Evolutionary conservation across 2,797 vertebrate genomes (phyloP).

Genomic region (Lindbergichthys nudifrons): DNA sequence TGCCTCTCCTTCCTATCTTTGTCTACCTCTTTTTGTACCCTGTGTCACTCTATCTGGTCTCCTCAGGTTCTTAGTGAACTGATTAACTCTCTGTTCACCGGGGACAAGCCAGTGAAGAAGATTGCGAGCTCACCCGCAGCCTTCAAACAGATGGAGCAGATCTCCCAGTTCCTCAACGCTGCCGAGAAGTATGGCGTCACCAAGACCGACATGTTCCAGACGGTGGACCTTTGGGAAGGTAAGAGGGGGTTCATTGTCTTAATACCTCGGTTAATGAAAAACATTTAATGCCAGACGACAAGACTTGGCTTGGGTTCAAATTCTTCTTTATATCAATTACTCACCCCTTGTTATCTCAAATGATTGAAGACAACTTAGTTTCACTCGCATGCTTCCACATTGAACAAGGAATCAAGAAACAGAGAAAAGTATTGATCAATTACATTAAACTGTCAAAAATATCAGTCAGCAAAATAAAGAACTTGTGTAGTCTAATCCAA

Average conservation of each 20-base stretch:
- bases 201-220: conserved; percentile 98
- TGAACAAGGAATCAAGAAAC: no score
- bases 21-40: not conserved
- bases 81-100: conserved; percentile 91
- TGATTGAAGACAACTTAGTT: no score
- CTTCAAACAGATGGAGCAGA: conserved; percentile 99
- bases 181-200: conserved; percentile 93
- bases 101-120: conserved; percentile 91
- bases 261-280: not conserved
- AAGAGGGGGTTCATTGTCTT: conserved; percentile 24
- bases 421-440: no score
- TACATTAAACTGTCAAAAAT: no score
- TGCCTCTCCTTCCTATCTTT: not conserved
- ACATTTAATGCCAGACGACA: not conserved
- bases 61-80: conserved; percentile 91
- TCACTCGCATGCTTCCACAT: no score
- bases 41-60: not conserved
- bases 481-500: no score
- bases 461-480: no score
- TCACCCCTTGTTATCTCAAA: no score
- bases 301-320: not conserved
- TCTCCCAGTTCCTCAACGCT: conserved; percentile 95
- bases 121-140: conserved; percentile 91
- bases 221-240: conserved; percentile 99
- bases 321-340: no score